phyloP scores from a whole-genome alignment of 2,797 vertebrate species.

The Myotis daubentonii region DNA sequence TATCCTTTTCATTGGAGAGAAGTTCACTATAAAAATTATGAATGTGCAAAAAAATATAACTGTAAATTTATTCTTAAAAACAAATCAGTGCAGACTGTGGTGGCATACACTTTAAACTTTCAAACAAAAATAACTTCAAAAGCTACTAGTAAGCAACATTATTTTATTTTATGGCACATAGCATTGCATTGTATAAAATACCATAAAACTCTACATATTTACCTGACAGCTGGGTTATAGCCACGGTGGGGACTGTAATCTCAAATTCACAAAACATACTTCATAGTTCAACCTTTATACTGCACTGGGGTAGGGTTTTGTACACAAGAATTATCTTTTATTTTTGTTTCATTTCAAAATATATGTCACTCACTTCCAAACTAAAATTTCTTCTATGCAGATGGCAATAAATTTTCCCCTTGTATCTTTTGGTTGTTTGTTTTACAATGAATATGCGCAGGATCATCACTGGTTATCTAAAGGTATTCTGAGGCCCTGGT shows the following conservation, averaged over 20 bases:
- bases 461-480: not conserved
- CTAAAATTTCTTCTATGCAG: not conserved
- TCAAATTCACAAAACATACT: conserved; percentile 44
- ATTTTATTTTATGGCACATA: conserved; percentile 39
- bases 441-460: not conserved
- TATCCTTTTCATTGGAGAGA: not conserved
- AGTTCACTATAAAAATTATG: not conserved
- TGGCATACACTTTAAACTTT: conserved; percentile 49
- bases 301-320: not conserved
- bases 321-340: conserved; percentile 32
- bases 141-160: conserved; percentile 6
- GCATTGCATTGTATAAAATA: conserved; percentile 30
- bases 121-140: conserved; percentile 44
- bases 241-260: conserved; percentile 34
- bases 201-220: conserved; percentile 7
- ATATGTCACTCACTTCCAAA: not conserved
- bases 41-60: not conserved
- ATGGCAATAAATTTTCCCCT: not conserved
- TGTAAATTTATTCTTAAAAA: conserved; percentile 29
- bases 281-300: conserved; percentile 31
- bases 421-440: not conserved
- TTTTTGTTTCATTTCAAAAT: conserved; percentile 27
- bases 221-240: conserved; percentile 46
- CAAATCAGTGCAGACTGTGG: not conserved
- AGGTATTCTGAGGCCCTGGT: not conserved